Evolutionary conservation across 2,888 invertebrate species (phyloP), one percentile per base, ranked within the genome.

Genomic region (Athetis lepigone): DNA sequence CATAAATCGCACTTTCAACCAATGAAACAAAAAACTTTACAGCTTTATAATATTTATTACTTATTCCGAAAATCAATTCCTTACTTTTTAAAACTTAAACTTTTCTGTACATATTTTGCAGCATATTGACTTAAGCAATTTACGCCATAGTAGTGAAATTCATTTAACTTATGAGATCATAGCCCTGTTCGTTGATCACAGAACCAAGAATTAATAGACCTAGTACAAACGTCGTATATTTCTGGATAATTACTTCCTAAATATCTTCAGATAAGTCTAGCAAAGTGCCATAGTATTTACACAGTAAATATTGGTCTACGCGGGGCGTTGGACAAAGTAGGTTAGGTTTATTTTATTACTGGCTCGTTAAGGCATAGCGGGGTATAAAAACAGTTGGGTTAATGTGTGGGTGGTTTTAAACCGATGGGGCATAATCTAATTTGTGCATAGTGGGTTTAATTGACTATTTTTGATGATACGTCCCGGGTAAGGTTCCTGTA

Each of bases 281-380:
- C 25, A 36, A 40, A 54, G 61, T 62, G 19, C 36, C 37, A 23
- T 57, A 43, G 21, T 73, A 61, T 63, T 73, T 72, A 62, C 27
- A 39, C 45, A 25, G 54, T 51, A 57, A 77, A 74, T 74, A 75
- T 74, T 77, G 42, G 49, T 59, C 58, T 27, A 47, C 54, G 49
- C 57, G 21, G 49, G 46, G 25, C 42, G 58, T 54, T 57, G 23
- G 51, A 56, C 54, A 57, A 75, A 60, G 16, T 65, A 46, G 78
- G 70, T 77, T 62, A 74, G 60, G 42, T 77, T 64, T 58, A 70
- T 70, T 63, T 75, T 74, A 77, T 70, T 62, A 65, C 62, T 51
- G 52, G 49, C 16, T 78, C 60, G 58, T 77, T 70, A 70, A 46
- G 52, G 56, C 47, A 62, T 56, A 46, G 45, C 7, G 11, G 42